phyloP scores from a whole-genome alignment of 2,888 invertebrate species.

The Julus scanicus region DNA sequence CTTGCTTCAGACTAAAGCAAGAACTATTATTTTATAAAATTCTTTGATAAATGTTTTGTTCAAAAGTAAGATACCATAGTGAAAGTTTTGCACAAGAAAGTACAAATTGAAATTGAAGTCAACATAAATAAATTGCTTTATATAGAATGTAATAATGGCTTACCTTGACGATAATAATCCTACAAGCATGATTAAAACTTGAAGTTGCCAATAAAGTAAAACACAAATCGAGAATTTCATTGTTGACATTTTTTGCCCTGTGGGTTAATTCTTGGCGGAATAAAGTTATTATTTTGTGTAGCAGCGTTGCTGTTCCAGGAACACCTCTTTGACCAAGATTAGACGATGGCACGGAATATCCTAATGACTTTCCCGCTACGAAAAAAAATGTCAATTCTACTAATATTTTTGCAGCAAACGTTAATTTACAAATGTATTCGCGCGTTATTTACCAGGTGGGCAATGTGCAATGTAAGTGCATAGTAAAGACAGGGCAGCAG shows the following conservation, averaged over 20 bases:
- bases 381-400: background rate
- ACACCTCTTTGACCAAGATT: conserved; percentile 32
- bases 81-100: background rate
- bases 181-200: background rate
- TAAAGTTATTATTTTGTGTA: background rate
- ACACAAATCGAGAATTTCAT: conserved; percentile 18
- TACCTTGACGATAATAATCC: conserved; percentile 36
- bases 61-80: too few species aligned
- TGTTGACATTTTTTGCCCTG: background rate
- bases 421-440: background rate
- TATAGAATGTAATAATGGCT: background rate
- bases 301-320: background rate
- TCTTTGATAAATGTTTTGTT: too few species aligned
- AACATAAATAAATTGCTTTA: background rate
- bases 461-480: conserved; percentile 48
- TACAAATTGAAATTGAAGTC: background rate
- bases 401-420: background rate
- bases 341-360: background rate
- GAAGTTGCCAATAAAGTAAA: conserved; percentile 24
- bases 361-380: conserved; percentile 31
- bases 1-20: too few species aligned
- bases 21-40: too few species aligned
- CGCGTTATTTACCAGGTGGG: conserved; percentile 42
- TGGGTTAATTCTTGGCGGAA: conserved; percentile 31
- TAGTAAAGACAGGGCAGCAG: conserved; percentile 31